Percentiles rank a stretch among this genome's conserved stretches.
Conservation (phyloP, 2,113 vertebrate species). For the Oryctolagus cuniculus region DNA sequence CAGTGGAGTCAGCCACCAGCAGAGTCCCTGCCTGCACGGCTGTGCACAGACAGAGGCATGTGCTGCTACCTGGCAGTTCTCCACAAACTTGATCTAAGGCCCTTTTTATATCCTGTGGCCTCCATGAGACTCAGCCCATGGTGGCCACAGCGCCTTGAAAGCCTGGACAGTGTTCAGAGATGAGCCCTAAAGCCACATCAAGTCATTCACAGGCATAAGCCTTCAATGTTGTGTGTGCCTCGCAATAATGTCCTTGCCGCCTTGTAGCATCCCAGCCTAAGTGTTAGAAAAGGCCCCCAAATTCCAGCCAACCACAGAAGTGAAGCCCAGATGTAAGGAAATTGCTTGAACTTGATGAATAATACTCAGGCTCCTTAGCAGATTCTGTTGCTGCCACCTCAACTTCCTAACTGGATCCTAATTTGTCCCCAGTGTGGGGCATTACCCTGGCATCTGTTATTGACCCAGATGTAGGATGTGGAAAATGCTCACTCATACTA, state of each 20-base stretch:
- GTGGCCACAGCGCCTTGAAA: background rate
- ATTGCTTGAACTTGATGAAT: conserved; percentile 25
- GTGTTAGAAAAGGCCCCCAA: background rate
- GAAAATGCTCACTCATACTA: background rate
- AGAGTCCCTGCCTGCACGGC: background rate
- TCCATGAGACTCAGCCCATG: background rate
- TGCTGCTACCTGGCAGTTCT: background rate
- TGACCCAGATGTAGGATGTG: background rate
- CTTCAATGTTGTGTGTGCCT: background rate
- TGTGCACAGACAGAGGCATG: background rate
- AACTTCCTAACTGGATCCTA: background rate
- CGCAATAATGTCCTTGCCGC: background rate
- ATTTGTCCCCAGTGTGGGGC: background rate
- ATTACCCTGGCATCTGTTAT: background rate
- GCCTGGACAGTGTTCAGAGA: conserved; percentile 23
- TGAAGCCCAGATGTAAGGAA: background rate
- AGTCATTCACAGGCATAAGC: background rate
- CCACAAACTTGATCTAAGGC: background rate
- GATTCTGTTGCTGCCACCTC: background rate
- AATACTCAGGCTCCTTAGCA: background rate
- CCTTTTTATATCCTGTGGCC: background rate
- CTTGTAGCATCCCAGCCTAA: background rate
- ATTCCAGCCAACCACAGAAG: background rate
- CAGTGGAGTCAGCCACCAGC: background rate
- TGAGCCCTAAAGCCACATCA: background rate